A percentile compares a stretch with the other conserved stretches of the same genome.
Conservation (phyloP, 2,797 vertebrate genomes). For the Sebastes steindachneri region DNA sequence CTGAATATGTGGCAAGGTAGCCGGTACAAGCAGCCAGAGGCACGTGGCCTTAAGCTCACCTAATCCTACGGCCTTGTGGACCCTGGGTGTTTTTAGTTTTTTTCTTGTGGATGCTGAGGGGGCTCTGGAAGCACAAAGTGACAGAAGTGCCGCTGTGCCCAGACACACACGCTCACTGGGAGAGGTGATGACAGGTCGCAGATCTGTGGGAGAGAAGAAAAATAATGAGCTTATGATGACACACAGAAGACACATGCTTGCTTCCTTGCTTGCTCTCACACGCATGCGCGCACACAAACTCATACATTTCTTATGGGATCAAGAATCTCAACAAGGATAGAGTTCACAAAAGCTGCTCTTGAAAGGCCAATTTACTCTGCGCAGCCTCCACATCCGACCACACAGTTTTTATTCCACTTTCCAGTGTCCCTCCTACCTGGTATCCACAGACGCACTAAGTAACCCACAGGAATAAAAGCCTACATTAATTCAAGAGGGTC, state of each 20-base stretch:
- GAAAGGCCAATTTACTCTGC: slow-evolving; percentile 61
- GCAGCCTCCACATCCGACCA: slow-evolving; percentile 54
- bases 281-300: slow-evolving; percentile 29
- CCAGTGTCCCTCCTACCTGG: slow-evolving; percentile 55
- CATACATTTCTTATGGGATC: slow-evolving; percentile 71
- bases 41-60: slow-evolving; percentile 70
- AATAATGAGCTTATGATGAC: slow-evolving; percentile 82
- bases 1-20: slow-evolving; percentile 28
- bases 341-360: slow-evolving; percentile 63
- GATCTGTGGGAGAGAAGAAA: slow-evolving; percentile 88
- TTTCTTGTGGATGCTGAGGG: slow-evolving; percentile 24
- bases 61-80: slow-evolving; percentile 59
- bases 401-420: slow-evolving; percentile 39
- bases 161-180: slow-evolving; percentile 41
- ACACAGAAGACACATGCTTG: slow-evolving; percentile 67
- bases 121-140: slow-evolving; percentile 56
- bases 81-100: slow-evolving; percentile 24
- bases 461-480: slow-evolving; percentile 61
- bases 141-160: slow-evolving; percentile 64
- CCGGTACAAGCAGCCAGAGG: slow-evolving; percentile 17
- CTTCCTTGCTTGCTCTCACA: slow-evolving; percentile 31
- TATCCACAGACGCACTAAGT: slow-evolving; percentile 40
- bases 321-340: slow-evolving; percentile 60
- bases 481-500: slow-evolving; percentile 76
- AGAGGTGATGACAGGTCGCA: slow-evolving; percentile 81